Evolutionary conservation across 2,888 invertebrate genomes (phyloP).

Genomic region (Cephus pygmeus): DNA sequence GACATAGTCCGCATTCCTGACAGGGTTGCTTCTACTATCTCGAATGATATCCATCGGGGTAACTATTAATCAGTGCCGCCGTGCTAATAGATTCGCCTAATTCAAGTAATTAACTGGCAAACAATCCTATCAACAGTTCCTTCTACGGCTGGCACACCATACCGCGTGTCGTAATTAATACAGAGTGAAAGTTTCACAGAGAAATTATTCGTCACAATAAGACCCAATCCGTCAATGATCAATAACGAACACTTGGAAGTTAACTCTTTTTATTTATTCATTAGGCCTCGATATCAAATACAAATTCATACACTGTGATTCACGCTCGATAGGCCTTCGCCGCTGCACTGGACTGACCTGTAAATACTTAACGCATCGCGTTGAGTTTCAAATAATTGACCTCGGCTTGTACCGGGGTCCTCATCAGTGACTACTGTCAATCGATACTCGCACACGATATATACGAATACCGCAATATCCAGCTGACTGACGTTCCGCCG

Average conservation of each 20-base stretch:
- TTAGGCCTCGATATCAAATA: background rate
- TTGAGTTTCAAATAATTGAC: background rate
- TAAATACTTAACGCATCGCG: background rate
- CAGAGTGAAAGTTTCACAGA: background rate
- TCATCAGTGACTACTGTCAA: background rate
- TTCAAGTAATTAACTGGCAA: background rate
- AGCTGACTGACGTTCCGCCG: background rate
- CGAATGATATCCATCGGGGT: background rate
- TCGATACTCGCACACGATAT: background rate
- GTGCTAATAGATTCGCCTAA: slow-evolving; percentile 1
- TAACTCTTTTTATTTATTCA: background rate
- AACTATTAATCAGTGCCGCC: background rate
- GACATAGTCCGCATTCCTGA: background rate
- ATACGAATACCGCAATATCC: background rate
- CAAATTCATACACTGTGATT: background rate
- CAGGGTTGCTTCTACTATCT: background rate
- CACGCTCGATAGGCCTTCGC: background rate
- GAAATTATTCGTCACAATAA: background rate
- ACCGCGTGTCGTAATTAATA: background rate
- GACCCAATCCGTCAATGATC: background rate
- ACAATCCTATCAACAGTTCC: background rate
- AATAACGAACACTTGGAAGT: background rate
- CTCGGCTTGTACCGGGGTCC: background rate
- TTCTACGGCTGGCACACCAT: background rate
- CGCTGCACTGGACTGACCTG: background rate